Conservation (phyloP, 2,888 invertebrate genomes). For the Serripes groenlandicus region DNA sequence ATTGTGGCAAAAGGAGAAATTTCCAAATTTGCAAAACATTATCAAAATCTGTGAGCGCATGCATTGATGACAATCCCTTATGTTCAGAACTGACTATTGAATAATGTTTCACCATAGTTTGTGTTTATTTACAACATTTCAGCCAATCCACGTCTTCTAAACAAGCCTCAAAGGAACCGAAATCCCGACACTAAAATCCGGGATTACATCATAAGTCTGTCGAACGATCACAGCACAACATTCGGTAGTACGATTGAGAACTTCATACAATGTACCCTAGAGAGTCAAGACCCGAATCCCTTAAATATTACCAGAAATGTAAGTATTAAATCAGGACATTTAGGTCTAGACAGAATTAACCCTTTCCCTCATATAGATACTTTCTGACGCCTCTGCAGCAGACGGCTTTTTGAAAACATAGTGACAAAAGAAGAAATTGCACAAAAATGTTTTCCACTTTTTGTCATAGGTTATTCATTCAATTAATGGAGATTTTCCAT, state of each 20-base stretch:
- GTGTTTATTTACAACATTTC: too few species aligned
- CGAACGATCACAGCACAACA: constrained; percentile 90
- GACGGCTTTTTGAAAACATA: background rate
- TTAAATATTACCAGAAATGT: constrained; percentile 90
- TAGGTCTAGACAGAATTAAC: background rate
- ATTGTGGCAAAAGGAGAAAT: too few species aligned
- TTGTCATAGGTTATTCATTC: too few species aligned
- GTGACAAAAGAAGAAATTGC: background rate
- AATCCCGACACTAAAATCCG: constrained; percentile 79
- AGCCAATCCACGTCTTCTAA: constrained; percentile 58
- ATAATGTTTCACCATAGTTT: too few species aligned
- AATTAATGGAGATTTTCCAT: too few species aligned
- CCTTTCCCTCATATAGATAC: background rate
- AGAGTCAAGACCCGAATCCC: constrained; percentile 95
- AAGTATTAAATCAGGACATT: too few species aligned
- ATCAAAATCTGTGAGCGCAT: too few species aligned
- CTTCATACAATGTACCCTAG: constrained; percentile 96
- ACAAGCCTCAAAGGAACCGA: constrained; percentile 60
- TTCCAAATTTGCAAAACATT: too few species aligned
- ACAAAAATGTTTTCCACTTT: background rate
- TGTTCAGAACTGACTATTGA: too few species aligned
- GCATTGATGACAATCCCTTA: too few species aligned
- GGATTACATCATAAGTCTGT: constrained; percentile 78
- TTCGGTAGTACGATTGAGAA: constrained; percentile 97
- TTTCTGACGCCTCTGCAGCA: background rate